Evolutionary conservation across 1,140 invertebrate species (phyloP), one percentile per base, ranked within the genome.

Genomic region (Heliothis subflexa): DNA sequence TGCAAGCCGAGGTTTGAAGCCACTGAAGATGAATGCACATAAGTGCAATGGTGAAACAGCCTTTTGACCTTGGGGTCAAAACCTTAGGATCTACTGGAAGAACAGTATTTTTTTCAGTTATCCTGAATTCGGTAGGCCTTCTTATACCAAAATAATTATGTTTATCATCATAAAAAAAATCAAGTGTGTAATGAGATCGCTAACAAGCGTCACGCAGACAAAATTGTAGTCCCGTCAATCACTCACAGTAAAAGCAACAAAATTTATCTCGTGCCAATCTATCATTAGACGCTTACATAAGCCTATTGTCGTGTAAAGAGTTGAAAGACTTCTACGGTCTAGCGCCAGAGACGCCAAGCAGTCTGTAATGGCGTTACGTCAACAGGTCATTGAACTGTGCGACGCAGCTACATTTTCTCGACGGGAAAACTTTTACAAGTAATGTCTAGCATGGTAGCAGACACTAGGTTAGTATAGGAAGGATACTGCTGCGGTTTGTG

Each of bases 281-380:
- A 66, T 66, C 47, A 47, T 66, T 66, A 66, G n/a, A 21, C 45
- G 16, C 62, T 75, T 73, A 55, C 25, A 40, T 71, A 71, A 71
- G 25, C 16, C 47, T 14, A 71, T 54, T 71, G 49, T 71, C n/a
- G 50, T 71, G 50, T 71, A 54, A 70, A 71, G 47, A 70, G 68
- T 55, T 54, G 68, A 52, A 54, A 52, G 61, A 64, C 61, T 64
- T 40, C n/a, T 45, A 64, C 59, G 61, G 50, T 61, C 25, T 28
- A 25, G 47, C 21, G n/a, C 49, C 10, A 55, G 33, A 72, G 78
- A 57, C 78, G 78, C 78, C 78, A 73, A 57, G 71, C 71, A n/a
- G 78, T 79, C 78, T 79, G 52, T 61, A 33, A 57, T 47, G 18
- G 40, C 61, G 70, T 79, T 74, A 79, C 72, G 71, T 79, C 78